These are phyloP conservation scores for Peromyscus nudipes DNA, from an alignment of 2,797 vertebrate genomes.

Conservation along the genomic window DNA sequence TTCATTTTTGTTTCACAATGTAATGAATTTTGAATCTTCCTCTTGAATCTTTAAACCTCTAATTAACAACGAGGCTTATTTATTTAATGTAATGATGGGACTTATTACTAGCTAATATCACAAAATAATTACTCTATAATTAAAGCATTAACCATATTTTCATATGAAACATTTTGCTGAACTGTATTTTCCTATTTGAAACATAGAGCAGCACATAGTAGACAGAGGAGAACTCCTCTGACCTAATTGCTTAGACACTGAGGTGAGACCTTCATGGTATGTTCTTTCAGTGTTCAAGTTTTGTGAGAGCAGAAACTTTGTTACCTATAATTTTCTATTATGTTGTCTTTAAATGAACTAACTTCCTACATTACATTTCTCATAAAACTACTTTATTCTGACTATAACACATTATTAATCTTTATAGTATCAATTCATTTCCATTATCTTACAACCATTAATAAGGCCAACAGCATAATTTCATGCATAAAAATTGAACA, in stretches of 20 bases:
- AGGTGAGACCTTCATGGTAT: neutral
- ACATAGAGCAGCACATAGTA: neutral
- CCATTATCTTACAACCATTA: neutral
- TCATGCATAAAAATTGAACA: neutral
- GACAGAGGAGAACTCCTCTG: neutral
- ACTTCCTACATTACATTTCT: neutral
- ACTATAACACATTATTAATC: neutral
- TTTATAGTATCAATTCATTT: conserved; percentile 21
- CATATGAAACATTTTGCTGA: conserved; percentile 1
- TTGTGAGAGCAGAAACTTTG: neutral
- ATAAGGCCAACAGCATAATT: neutral
- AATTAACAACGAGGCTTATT: neutral
- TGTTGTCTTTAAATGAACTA: neutral
- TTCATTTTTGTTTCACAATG: conserved; percentile 9
- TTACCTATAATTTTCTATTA: neutral
- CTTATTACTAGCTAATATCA: neutral
- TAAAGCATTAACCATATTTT: neutral
- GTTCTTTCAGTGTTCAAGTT: neutral
- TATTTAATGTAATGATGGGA: neutral
- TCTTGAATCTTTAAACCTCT: neutral
- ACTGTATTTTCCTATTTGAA: conserved; percentile 3
- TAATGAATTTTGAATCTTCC: neutral
- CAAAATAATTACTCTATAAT: neutral
- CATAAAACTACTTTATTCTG: conserved; percentile 27
- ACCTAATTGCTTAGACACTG: neutral